Base-by-base conservation (phyloP, 2,797 vertebrate species). In the Pempheris klunzingeri region DNA sequence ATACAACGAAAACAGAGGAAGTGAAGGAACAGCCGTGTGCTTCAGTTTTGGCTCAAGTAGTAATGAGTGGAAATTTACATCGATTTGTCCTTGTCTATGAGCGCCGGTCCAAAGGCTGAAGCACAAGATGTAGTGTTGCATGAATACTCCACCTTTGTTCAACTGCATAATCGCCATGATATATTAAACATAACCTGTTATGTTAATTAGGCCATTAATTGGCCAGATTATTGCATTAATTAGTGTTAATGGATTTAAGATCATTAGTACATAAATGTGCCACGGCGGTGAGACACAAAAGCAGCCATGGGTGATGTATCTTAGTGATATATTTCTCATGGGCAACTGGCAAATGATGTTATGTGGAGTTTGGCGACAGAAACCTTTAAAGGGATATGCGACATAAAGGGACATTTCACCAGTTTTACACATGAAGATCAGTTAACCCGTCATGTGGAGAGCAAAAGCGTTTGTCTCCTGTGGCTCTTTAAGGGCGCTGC, bases 191-290 rank as follows among this genome's bases (percentile, higher is more conserved):
- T 38, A 50, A 50, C 74, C 47, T 17, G 59, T 78, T 66, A 57
- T 71, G 81, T 68, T 86, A 87, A 88, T 86, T 77, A 62, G 63
- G 22, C 44, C 36, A 68, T 71, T 88, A 81, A 89, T 90, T 84
- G 68, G 70, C 72, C 60, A 72, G 53, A 82, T 90, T 67, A 85
- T 74, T 61, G 69, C 39, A 50, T 80, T 80, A 84, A 90, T 88
- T 86, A 46, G 46, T 65, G 74, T 77, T 83, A 87, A 88, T 81
- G 81, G 66, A 69, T 88, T 78, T 65, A 77, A 62, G 80, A 76
- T 76, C 52, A 65, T 85, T 74, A 60, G 70, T 69, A 41, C 71
- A 59, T 74, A 12, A 73, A 72, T 73, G 76, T 73, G 30, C 24
- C 38, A 30, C 22, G 17, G 47, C 24, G 7, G 41, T 34, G 44